A percentile compares a stretch with the other conserved stretches of the same genome.
phyloP scores from a whole-genome alignment of 2,113 vertebrate genomes.

The Corvus moneduloides region DNA sequence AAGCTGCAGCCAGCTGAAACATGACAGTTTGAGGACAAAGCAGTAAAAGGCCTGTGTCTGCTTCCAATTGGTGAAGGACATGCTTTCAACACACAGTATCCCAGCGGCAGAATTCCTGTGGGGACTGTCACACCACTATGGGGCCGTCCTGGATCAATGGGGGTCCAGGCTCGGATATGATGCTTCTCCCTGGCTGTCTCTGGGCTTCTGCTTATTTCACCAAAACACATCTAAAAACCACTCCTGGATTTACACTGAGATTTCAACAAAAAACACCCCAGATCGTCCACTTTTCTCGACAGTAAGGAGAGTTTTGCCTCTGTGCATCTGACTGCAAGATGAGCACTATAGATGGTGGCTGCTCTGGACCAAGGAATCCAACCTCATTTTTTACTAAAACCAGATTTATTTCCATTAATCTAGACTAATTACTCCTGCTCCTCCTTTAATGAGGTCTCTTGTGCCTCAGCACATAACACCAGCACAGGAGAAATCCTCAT shows the following conservation, averaged over 20 bases:
- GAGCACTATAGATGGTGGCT: neutral
- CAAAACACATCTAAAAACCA: neutral
- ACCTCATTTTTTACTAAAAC: neutral
- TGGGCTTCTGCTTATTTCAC: neutral
- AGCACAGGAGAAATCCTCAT: neutral
- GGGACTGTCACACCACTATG: neutral
- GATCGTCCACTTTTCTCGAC: neutral
- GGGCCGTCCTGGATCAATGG: neutral
- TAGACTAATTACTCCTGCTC: neutral
- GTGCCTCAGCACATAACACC: neutral
- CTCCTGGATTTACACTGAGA: neutral
- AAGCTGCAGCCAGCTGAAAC: slow-evolving; percentile 40
- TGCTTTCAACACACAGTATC: rapidly evolving
- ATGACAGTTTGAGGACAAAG: slow-evolving; percentile 59
- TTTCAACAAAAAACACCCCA: neutral
- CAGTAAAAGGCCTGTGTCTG: neutral
- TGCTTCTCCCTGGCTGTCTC: neutral
- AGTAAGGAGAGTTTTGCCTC: neutral
- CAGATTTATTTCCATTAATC: slow-evolving; percentile 17
- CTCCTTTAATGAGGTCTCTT: neutral
- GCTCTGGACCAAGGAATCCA: neutral
- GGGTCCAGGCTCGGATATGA: neutral
- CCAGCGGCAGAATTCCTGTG: neutral
- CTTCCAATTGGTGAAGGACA: slow-evolving; percentile 31
- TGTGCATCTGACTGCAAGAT: neutral